Conservation (phyloP, 2,888 invertebrate species). For the Suillia variegata region DNA sequence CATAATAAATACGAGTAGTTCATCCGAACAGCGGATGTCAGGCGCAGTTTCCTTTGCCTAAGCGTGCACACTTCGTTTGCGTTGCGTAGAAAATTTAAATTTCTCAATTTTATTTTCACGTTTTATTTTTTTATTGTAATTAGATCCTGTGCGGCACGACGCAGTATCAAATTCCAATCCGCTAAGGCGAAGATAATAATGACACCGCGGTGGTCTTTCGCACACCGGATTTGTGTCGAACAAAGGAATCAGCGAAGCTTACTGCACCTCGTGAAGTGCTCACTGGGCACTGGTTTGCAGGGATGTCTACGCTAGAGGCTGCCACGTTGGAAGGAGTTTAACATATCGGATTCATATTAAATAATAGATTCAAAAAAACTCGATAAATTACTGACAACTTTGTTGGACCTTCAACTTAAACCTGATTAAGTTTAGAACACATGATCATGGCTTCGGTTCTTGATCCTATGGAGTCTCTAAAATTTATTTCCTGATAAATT, state of each 20-base stretch:
- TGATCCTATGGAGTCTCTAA: too few relatives aligned
- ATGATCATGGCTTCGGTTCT: too few relatives aligned
- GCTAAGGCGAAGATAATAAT: constrained; percentile 43
- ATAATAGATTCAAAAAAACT: too few relatives aligned
- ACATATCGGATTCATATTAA: too few relatives aligned
- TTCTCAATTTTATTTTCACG: not conserved
- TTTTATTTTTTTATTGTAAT: constrained; percentile 15
- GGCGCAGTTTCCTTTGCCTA: constrained; percentile 32
- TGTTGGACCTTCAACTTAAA: too few relatives aligned
- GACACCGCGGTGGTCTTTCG: constrained; percentile 44
- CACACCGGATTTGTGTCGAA: constrained; percentile 11
- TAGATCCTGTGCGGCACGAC: constrained; percentile 33
- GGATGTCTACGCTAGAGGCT: too few relatives aligned
- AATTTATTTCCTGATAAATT: too few relatives aligned
- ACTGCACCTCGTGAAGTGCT: constrained; percentile 18
- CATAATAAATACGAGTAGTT: too few relatives aligned
- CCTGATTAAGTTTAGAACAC: too few relatives aligned
- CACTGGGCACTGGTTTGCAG: constrained; percentile 36
- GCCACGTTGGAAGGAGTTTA: too few relatives aligned
- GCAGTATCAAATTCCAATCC: constrained; percentile 41
- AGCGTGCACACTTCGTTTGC: too few relatives aligned
- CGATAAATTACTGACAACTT: too few relatives aligned
- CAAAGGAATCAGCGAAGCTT: constrained; percentile 27
- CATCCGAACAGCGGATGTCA: constrained; percentile 40
- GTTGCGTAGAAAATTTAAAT: not conserved